phyloP scores from a whole-genome alignment of 2,888 invertebrate genomes.

The Melolontha melolontha region DNA sequence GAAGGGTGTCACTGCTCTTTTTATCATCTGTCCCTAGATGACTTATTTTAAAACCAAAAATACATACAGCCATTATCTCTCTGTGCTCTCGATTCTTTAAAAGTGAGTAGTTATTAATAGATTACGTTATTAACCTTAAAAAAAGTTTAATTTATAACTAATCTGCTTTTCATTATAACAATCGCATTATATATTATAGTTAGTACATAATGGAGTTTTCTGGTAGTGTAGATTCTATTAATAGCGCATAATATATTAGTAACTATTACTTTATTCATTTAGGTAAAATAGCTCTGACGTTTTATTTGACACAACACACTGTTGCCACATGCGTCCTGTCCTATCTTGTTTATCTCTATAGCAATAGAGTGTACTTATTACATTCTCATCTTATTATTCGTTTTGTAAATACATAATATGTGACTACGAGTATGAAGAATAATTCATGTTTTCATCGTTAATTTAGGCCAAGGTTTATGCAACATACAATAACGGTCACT shows the following conservation, averaged over 20 bases:
- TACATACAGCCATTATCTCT: constrained; percentile 32
- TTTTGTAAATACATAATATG: background rate
- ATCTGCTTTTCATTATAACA: constrained; percentile 14
- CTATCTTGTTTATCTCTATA: constrained; percentile 36
- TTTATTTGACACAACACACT: constrained; percentile 49
- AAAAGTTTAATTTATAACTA: constrained; percentile 13
- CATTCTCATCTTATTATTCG: background rate
- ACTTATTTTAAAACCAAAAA: constrained; percentile 27
- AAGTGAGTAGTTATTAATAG: constrained; percentile 39
- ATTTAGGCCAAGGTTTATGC: constrained; percentile 50
- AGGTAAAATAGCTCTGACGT: constrained; percentile 51
- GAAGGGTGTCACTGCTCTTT: constrained; percentile 32
- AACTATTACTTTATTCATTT: constrained; percentile 35
- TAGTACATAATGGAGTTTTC: constrained; percentile 1
- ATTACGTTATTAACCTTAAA: constrained; percentile 31
- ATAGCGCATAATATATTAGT: constrained; percentile 8
- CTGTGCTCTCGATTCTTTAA: constrained; percentile 34
- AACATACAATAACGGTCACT: background rate
- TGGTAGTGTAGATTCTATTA: constrained; percentile 21
- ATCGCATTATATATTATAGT: background rate
- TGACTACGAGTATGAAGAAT: background rate
- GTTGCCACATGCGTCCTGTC: constrained; percentile 48
- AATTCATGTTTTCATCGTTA: constrained; percentile 23
- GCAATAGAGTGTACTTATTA: background rate
- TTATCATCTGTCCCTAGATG: constrained; percentile 19